Evolutionary conservation across 2,888 invertebrate species (phyloP).

Genomic region (Eucriotettix oculatus): DNA sequence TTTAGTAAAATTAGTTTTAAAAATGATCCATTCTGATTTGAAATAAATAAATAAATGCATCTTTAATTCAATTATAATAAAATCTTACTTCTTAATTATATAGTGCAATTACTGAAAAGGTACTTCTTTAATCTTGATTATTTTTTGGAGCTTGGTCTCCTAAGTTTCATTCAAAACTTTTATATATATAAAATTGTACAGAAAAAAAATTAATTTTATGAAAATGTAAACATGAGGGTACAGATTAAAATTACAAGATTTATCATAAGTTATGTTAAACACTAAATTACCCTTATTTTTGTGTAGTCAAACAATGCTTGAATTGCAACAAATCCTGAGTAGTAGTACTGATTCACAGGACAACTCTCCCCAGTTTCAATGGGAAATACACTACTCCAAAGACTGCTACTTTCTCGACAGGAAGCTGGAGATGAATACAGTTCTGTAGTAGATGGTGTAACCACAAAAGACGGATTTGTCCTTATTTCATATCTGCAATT

Average conservation of each 20-base stretch:
- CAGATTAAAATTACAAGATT: not conserved
- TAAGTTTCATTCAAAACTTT: too few relatives aligned
- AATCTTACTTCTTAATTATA: too few relatives aligned
- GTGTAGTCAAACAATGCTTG: slow-evolving; percentile 55
- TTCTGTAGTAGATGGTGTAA: slow-evolving; percentile 46
- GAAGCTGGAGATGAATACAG: slow-evolving; percentile 48
- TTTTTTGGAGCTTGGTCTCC: too few relatives aligned
- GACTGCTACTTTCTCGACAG: slow-evolving; percentile 43
- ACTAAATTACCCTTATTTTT: slow-evolving; percentile 41
- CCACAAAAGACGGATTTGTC: slow-evolving; percentile 48
- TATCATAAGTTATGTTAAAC: not conserved
- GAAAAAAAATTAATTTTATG: too few relatives aligned
- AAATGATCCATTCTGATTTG: too few relatives aligned
- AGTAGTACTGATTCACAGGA: slow-evolving; percentile 58
- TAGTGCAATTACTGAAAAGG: too few relatives aligned
- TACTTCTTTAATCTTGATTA: too few relatives aligned
- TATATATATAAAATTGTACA: too few relatives aligned
- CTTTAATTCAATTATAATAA: too few relatives aligned
- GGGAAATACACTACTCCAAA: slow-evolving; percentile 45
- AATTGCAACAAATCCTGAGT: slow-evolving; percentile 56
- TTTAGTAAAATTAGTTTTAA: too few relatives aligned
- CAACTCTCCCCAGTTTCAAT: slow-evolving; percentile 53
- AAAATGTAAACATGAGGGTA: not conserved
- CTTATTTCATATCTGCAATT: slow-evolving; percentile 49
- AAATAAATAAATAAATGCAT: too few relatives aligned